Base-by-base conservation (phyloP, 2,888 invertebrate genomes). In the Lucinisca nassula region DNA sequence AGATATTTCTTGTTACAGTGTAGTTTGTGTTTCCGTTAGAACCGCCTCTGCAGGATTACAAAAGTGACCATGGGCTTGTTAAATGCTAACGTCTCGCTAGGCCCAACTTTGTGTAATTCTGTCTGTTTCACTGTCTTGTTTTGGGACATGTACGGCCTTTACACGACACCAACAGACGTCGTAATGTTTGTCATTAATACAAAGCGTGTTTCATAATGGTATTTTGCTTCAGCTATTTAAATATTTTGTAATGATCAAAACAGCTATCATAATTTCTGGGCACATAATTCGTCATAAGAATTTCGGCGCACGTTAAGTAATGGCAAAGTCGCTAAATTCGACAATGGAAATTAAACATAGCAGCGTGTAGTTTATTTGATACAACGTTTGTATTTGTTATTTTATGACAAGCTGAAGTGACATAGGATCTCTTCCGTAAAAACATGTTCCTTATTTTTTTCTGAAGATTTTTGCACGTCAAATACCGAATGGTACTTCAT, bases 181-280 rank as follows among this genome's bases (percentile, higher is more conserved):
- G 10, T 67, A 67, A 67, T 67, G 67, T 67, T 14, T 67, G 24
- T 67, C 67, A 67, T 67, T 67, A 67, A 67, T 67, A 67, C 67
- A 67, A 67, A 67, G 67, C 32, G 35, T 35, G 67, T 67, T 45
- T 67, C 67, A 67, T 67, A 4, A 67, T 67, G 67, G 17, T 35
- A 21, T 21, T 6, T 67, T 67, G 17, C 30, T 35, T 35, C 4
- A 35, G 14, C 67, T 35, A 32, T 35, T 67, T 67, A 67, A 67
- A 67, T 35, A 67, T 67, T 32, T 67, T 35, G 67, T 67, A n/a
- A 67, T 67, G 67, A 67, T 67, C 67, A 67, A 67, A 67, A 67
- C 67, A 32, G 67, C 67, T 67, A 67, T 67, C 67, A 67, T 67
- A 67, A 35, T 67, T 67, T 67, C 35, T 12, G 1, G 67, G 67